Base-by-base conservation (phyloP, 1,140 invertebrate species). In the Oscheius sp. region DNA sequence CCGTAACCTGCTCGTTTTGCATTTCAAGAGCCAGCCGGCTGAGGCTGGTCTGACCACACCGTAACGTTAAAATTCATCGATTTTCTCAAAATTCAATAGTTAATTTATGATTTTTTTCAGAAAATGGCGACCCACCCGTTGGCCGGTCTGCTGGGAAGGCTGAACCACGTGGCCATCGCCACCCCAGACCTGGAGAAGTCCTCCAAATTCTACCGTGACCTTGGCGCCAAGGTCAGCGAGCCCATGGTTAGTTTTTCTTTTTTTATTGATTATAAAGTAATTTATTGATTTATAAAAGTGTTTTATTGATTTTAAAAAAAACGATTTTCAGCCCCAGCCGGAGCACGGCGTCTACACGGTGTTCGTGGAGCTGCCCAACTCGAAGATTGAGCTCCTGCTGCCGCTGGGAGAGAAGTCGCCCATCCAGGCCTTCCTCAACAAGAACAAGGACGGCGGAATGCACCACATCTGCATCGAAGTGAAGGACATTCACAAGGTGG, bases 391-490 rank as follows among this genome's bases (percentile, higher is more conserved):
- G 83, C 81, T 90, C 10, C 80, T 90, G 3, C 83, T 87, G 78
- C 89, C 89, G 23, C 80, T 88, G 15, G 89, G 89, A 34, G 86
- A 88, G 13, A 88, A 89, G 59, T 88, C 87, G 75, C 89, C 89
- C 7, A 90, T 88, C 35, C 36, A 87, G 80, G 86, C 84, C 62
- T 90, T 89, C 78, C 77, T 90, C n/a, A 85, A 89, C 23, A 89
- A 89, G 77, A 90, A 90, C 80, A 87, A 86, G 74, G 80, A 79
- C 77, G 89, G 89, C 63, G 89, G 89, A 49, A 88, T 90, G 80
- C 90, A 90, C 80, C 90, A 90, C 77, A 86, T 90, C 34, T 90
- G 89, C 79, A 86, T 90, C 70, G 89, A 90, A 86, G 89, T 90
- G 45, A 82, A 87, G 78, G 80, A 28, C 49, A 74, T 55, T 34